These are phyloP conservation scores for Anhinga anhinga DNA, from an alignment of 2,113 vertebrate species.

Conservation along the genomic window DNA sequence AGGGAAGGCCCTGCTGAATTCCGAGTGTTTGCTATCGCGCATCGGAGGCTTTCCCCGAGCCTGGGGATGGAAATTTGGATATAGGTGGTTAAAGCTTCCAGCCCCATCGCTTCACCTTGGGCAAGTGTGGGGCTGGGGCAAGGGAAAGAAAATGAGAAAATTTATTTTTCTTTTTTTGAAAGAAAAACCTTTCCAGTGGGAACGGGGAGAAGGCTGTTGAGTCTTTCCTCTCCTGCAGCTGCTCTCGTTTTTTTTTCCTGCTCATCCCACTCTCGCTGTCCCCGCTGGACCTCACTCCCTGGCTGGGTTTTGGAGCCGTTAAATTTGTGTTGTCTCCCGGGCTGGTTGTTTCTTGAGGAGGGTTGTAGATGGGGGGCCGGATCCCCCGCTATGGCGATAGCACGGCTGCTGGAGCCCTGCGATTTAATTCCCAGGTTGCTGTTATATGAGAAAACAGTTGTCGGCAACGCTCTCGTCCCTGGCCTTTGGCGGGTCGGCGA, in stretches of 20 bases:
- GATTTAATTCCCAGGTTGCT: not conserved
- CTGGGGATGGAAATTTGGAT: not conserved
- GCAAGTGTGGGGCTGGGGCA: not conserved
- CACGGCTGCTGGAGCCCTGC: fast-evolving
- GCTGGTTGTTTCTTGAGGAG: not conserved
- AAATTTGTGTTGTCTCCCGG: not conserved
- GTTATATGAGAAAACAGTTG: not conserved
- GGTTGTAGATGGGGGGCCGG: not conserved
- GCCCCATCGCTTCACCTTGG: fast-evolving
- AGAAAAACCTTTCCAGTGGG: not conserved
- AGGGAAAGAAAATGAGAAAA: not conserved
- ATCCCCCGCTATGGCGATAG: fast-evolving
- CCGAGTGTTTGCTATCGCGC: fast-evolving
- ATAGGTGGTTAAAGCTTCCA: not conserved
- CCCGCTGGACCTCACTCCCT: not conserved
- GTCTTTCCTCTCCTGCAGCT: not conserved
- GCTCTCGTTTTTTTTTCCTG: not conserved
- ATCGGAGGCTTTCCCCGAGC: not conserved
- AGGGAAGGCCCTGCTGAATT: not conserved
- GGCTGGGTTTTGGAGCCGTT: not conserved
- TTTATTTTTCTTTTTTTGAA: not conserved
- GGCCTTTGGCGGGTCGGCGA: not conserved
- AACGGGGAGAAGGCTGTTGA: not conserved
- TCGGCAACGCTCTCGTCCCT: not conserved
- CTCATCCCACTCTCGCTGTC: not conserved